A percentile compares a stretch with the other conserved stretches of the same genome.
Conservation (phyloP, 2,888 invertebrate genomes). For the Sclerodermus sp. region DNA sequence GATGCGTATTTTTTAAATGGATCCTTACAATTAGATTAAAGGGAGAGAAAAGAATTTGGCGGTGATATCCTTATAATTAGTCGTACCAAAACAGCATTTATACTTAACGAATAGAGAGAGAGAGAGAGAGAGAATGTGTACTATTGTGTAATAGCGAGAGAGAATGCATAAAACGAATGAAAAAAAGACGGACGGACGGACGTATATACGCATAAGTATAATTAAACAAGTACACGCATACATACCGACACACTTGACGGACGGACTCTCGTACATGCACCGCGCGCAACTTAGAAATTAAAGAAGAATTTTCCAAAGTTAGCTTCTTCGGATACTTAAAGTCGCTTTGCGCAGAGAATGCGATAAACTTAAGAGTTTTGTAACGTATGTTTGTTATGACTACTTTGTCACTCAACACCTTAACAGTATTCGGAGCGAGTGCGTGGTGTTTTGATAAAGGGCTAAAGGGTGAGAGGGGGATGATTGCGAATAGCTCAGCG, state of each 20-base stretch:
- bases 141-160: conserved; percentile 10
- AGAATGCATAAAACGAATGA: too few relatives aligned
- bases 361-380: conserved; percentile 50
- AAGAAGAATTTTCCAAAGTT: too few relatives aligned
- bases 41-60: conserved; percentile 31
- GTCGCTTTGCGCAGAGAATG: conserved; percentile 49
- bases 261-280: too few relatives aligned
- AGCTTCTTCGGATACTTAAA: conserved; percentile 50
- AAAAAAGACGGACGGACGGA: too few relatives aligned
- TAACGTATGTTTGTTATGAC: conserved; percentile 55
- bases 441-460: conserved; percentile 17
- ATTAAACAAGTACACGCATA: too few relatives aligned
- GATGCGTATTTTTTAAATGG: conserved; percentile 49
- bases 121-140: conserved; percentile 31
- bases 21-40: conserved; percentile 12
- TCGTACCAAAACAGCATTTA: conserved; percentile 58
- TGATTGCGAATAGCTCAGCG: conserved; percentile 33
- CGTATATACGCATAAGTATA: too few relatives aligned
- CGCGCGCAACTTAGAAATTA: too few relatives aligned
- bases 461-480: conserved; percentile 9
- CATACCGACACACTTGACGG: too few relatives aligned
- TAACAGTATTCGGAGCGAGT: conserved; percentile 53
- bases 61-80: conserved; percentile 44
- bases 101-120: conserved; percentile 26
- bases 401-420: conserved; percentile 40